Base-by-base conservation (phyloP, 2,888 invertebrate genomes). In the Nineta flava region DNA sequence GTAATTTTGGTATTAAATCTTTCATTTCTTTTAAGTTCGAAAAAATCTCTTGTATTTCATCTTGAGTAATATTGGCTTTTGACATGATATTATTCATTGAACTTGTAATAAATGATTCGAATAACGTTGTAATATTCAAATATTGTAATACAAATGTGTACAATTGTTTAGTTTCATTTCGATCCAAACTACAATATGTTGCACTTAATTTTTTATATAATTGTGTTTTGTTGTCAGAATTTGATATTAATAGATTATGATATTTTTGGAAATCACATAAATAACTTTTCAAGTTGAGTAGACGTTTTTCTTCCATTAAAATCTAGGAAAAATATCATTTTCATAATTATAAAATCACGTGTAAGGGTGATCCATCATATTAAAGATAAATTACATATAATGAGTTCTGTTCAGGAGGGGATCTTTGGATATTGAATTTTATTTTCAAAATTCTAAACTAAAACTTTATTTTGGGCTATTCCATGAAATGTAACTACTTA, bases 41-140 rank as follows among this genome's bases (percentile, higher is more conserved):
- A 15, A 75, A 54, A 0, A 76, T 66, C 1, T 55, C 52, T 19
- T 66, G 59, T 0, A 75, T 76, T 46, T 73, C 70, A 0, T 61
- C 57, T 43, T 65, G 60, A 0, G 71, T 71, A 44, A 76, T 58
- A 56, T 72, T 68, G 0, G 76, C 72, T 0, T 74, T 69, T 0
- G 60, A 52, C 59, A 72, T 66, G 12, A 76, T 65, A 52, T 71
- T 68, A 2, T 63, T 60, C 0, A 76, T 64, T 3, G 74, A 64
- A 1, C 62, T 62, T 9, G 62, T 61, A 61, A 70, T 68, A 1
- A 76, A 48, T n/a, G 13, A 15, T 2, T 59, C 75, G 75, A 57
- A 38, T 47, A 50, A 46, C 62, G 62, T 34, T 60, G 58, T 12
- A 63, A 35, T 48, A 34, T 21, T 40, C 47, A 50, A 44, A 47